Base-by-base conservation (phyloP, 2,797 vertebrate species). In the Telmatherina bonti region DNA sequence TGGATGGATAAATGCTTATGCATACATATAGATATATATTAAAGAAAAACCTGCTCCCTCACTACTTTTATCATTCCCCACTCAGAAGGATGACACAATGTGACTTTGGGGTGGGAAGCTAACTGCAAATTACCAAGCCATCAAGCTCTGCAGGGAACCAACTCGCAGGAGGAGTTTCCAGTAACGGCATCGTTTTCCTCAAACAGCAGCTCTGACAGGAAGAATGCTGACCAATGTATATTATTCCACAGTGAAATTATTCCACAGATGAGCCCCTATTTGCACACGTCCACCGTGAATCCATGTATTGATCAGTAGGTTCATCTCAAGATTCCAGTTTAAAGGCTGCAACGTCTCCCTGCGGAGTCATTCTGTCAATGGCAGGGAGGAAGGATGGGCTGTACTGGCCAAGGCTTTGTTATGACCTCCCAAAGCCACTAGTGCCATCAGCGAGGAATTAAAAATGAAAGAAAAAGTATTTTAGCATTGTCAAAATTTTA, bases 101-200 rank as follows among this genome's bases (percentile, higher is more conserved):
- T 55, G 78, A 77, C 71, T 78, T 57, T 72, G 74, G 78, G 35
- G 54, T 59, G 31, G 45, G 57, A 58, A 47, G 59, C 43, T 35
- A 76, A 71, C 74, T 73, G 53, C 36, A 81, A 83, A 87, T 84
- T 31, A 85, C 69, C 56, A 33, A 63, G 35, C 76, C 74, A 51
- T 67, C 69, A 30, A 78, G 80, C 67, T 64, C 73, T 35, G 69
- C 60, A 26, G 76, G 64, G 56, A 15, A 43, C 49, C 35, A 26
- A n/a, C 31, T 47, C 18, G 2, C n/a, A 72, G 13, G 60, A 27
- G 60, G 52, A 73, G 53, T 22, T 33, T 69, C 35, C n/a, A 36
- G 31, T 53, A 69, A 70, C 26, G 51, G n/a, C n/a, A 5, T 22
- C 13, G 15, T 63, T 57, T 72, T 26, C 10, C 20, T 53, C 15